A percentile compares a stretch with the other conserved stretches of the same genome.
These are phyloP conservation scores for Sylvietta virens DNA, from an alignment of 2,113 vertebrate genomes.

Conservation along the genomic window DNA sequence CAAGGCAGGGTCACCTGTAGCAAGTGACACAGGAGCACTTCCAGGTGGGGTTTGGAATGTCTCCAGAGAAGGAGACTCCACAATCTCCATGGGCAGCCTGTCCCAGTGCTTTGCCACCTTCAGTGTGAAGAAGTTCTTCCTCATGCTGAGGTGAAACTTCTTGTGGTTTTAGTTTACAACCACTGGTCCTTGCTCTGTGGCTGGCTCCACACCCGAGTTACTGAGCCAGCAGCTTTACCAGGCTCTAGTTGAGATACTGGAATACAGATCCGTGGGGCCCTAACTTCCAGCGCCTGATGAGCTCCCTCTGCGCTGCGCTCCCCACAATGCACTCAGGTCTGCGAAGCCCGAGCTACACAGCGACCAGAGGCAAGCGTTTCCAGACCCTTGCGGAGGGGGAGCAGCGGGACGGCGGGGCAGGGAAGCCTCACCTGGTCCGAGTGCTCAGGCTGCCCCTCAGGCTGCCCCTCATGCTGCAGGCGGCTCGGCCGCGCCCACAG, in stretches of 20 bases:
- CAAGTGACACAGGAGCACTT: accelerated
- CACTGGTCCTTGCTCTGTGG: too few relatives aligned
- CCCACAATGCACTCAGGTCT: accelerated
- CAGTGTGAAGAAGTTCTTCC: neutral
- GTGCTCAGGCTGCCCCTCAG: accelerated
- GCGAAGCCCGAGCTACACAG: accelerated
- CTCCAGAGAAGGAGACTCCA: neutral
- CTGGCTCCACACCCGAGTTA: accelerated
- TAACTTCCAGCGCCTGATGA: accelerated
- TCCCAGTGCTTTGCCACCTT: neutral
- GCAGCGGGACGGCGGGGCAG: neutral
- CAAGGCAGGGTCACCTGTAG: neutral
- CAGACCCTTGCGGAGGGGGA: accelerated
- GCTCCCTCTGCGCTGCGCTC: accelerated
- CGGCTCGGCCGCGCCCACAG: neutral
- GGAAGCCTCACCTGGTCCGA: conserved; percentile 18
- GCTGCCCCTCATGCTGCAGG: neutral
- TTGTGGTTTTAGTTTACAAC: accelerated
- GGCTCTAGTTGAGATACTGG: accelerated
- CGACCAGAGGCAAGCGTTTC: accelerated
- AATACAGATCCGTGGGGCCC: accelerated
- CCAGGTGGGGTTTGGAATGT: neutral
- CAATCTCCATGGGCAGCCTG: accelerated
- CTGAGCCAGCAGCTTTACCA: neutral
- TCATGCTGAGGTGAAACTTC: neutral